Conservation (phyloP, 1,140 invertebrate genomes). For the Yoshiicerus persimilis region DNA sequence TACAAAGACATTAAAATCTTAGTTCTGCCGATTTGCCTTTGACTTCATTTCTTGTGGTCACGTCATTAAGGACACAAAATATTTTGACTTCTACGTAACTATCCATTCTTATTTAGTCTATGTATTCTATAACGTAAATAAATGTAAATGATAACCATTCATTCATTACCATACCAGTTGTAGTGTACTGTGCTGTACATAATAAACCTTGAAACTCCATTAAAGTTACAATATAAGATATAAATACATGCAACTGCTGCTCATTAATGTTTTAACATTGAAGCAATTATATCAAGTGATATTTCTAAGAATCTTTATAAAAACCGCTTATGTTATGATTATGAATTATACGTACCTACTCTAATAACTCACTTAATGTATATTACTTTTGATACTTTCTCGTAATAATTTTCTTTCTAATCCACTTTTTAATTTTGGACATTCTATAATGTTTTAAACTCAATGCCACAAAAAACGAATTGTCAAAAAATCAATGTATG, state of each 20-base stretch:
- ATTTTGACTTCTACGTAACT: conserved; percentile 3
- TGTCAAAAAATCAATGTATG: not conserved
- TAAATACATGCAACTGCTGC: not conserved
- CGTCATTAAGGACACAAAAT: not conserved
- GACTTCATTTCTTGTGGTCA: not conserved
- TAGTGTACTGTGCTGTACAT: not conserved
- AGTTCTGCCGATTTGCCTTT: not conserved
- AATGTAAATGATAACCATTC: not conserved
- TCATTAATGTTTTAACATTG: not conserved
- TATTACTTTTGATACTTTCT: not conserved
- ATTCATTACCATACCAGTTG: not conserved
- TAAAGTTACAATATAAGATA: not conserved
- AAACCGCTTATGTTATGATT: not conserved
- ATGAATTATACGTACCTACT: no score
- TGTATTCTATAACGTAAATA: not conserved
- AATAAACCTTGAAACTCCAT: not conserved
- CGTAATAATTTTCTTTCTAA: not conserved
- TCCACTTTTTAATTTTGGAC: not conserved
- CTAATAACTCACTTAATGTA: not conserved
- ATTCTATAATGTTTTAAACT: not conserved
- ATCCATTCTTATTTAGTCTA: not conserved
- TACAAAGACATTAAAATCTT: not conserved
- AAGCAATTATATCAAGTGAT: conserved; percentile 7
- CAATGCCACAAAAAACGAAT: not conserved
- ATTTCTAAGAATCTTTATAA: conserved; percentile 11